Evolutionary conservation across 2,113 vertebrate species (phyloP).

Genomic region (Apistogramma diplotaenia): DNA sequence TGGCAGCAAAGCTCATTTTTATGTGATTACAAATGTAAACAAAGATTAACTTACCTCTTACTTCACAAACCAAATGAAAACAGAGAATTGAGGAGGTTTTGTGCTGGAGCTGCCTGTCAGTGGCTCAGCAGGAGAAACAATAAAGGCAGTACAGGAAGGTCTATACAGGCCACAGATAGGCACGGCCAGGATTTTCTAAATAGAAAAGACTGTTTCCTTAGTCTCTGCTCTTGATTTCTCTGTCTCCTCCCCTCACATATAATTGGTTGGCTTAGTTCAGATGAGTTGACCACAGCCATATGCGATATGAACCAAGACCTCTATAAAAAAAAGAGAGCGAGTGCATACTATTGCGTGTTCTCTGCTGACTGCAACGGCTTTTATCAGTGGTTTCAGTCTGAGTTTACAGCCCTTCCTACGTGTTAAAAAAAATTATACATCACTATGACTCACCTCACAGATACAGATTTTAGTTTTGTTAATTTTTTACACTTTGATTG

Average conservation of each 20-base stretch:
- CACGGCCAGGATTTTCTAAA: not conserved
- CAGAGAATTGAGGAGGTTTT: not conserved
- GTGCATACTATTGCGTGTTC: not conserved
- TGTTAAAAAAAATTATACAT: not conserved
- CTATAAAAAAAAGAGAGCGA: not conserved
- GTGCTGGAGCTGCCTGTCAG: not conserved
- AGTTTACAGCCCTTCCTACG: not conserved
- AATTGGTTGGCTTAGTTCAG: not conserved
- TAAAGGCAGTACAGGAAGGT: not conserved
- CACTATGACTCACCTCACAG: not conserved
- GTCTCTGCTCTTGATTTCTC: not conserved
- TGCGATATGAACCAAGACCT: not conserved
- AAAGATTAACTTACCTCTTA: constrained; percentile 10
- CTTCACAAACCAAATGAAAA: not conserved
- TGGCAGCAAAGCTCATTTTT: not conserved
- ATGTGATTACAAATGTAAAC: not conserved
- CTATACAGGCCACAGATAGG: too few species aligned
- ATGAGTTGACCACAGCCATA: not conserved
- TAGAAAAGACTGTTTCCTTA: not conserved
- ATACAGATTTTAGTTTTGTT: not conserved
- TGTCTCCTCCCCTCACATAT: not conserved
- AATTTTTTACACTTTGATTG: not conserved
- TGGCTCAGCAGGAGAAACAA: not conserved
- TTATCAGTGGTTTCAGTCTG: not conserved
- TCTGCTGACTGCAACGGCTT: not conserved